phyloP scores from a whole-genome alignment of 1,140 invertebrate genomes.

The Centruroides vittatus region DNA sequence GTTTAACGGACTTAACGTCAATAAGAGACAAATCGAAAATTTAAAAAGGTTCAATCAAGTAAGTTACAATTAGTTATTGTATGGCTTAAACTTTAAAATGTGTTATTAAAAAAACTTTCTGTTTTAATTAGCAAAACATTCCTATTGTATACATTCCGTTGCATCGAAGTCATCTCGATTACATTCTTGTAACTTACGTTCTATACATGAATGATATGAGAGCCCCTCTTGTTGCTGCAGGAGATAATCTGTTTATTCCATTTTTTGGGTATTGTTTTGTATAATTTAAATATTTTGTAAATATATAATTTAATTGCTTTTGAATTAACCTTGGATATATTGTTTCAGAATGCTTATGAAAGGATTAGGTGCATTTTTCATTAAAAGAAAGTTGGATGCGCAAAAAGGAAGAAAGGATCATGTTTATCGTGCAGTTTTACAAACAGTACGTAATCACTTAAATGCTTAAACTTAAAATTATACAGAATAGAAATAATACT shows the following conservation, averaged over 20 bases:
- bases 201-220: constrained; percentile 64
- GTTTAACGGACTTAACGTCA: constrained; percentile 55
- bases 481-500: no score
- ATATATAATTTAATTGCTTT: neutral
- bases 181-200: constrained; percentile 78
- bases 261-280: constrained; percentile 49
- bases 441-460: constrained; percentile 33
- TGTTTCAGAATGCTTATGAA: constrained; percentile 46
- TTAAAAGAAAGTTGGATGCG: constrained; percentile 66
- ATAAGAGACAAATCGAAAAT: constrained; percentile 60
- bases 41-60: constrained; percentile 43
- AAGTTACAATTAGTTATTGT: constrained; percentile 2
- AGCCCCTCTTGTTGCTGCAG: constrained; percentile 76
- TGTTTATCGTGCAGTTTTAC: constrained; percentile 70
- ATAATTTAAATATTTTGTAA: neutral
- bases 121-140: constrained; percentile 37
- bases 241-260: constrained; percentile 81
- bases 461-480: neutral
- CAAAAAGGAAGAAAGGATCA: constrained; percentile 54
- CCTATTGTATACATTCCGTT: constrained; percentile 81
- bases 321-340: neutral
- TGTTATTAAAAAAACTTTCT: neutral
- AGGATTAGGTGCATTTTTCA: constrained; percentile 83
- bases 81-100: constrained; percentile 13
- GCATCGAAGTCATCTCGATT: constrained; percentile 82